Conservation (phyloP, 2,888 invertebrate species). For the Eugnorisma glareosa region DNA sequence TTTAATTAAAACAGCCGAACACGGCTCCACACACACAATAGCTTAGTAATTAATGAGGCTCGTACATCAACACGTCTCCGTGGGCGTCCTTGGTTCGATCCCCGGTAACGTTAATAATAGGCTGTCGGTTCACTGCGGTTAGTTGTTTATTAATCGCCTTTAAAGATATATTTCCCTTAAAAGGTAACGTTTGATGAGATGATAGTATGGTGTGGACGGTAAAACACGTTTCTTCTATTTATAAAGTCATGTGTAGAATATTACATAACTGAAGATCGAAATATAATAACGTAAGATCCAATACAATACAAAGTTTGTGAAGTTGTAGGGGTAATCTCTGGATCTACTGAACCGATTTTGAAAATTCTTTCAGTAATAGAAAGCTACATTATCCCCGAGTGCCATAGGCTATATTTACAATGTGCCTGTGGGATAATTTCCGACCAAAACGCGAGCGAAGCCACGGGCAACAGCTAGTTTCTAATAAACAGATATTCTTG, state of each 20-base stretch:
- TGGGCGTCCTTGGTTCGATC: constrained; percentile 69
- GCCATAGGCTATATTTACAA: too few species aligned
- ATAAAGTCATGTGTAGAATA: background rate
- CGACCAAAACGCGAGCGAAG: too few species aligned
- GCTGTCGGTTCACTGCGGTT: constrained; percentile 51
- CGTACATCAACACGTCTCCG: constrained; percentile 56
- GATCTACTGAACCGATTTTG: too few species aligned
- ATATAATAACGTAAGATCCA: too few species aligned
- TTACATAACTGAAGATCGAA: background rate
- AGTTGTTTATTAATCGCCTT: constrained; percentile 49
- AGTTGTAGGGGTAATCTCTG: too few species aligned
- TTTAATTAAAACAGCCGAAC: constrained; percentile 37
- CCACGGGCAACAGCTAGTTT: too few species aligned
- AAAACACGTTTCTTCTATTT: background rate
- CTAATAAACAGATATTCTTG: background rate
- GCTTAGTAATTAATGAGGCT: constrained; percentile 56
- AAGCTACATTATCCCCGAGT: too few species aligned
- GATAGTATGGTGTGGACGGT: constrained; percentile 1
- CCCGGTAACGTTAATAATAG: constrained; percentile 63
- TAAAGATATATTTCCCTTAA: constrained; percentile 45
- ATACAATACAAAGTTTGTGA: too few species aligned
- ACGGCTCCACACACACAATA: constrained; percentile 43
- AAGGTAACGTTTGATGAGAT: constrained; percentile 31
- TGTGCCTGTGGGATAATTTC: too few species aligned
- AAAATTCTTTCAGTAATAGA: too few species aligned